These are phyloP conservation scores for Pseudachorutes palmiensis DNA, from an alignment of 1,140 invertebrate species.

Conservation along the genomic window DNA sequence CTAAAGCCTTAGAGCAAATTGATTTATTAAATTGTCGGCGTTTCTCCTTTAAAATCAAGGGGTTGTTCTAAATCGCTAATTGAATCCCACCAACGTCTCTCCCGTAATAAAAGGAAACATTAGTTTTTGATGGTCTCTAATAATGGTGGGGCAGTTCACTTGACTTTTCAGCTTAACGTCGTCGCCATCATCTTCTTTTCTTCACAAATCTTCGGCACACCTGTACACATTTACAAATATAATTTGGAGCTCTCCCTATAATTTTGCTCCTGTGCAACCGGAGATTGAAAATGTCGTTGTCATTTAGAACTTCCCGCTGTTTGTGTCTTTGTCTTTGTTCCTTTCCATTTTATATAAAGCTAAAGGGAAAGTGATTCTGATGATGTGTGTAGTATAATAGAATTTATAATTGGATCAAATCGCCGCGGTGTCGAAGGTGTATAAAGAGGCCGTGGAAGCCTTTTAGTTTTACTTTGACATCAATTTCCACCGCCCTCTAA, in stretches of 20 bases:
- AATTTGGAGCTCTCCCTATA: too few species aligned
- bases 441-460: neutral
- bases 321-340: too few species aligned
- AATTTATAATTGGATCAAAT: conserved; percentile 14
- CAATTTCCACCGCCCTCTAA: neutral
- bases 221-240: neutral
- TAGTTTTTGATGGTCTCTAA: conserved; percentile 7
- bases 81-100: neutral
- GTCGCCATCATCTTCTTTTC: neutral
- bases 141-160: neutral
- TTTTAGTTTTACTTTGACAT: conserved; percentile 4
- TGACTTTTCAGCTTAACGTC: neutral
- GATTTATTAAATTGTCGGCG: conserved; percentile 12
- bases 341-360: too few species aligned
- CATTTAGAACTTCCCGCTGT: too few species aligned
- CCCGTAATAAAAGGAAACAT: conserved; percentile 4
- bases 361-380: too few species aligned
- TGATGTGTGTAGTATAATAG: too few species aligned
- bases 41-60: neutral
- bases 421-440: neutral
- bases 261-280: too few species aligned
- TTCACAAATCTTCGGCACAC: neutral
- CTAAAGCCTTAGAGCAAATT: neutral
- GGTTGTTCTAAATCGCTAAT: neutral
- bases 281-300: too few species aligned